These are phyloP conservation scores for Chaenogobius annularis DNA, from an alignment of 2,113 vertebrate genomes.

Conservation along the genomic window DNA sequence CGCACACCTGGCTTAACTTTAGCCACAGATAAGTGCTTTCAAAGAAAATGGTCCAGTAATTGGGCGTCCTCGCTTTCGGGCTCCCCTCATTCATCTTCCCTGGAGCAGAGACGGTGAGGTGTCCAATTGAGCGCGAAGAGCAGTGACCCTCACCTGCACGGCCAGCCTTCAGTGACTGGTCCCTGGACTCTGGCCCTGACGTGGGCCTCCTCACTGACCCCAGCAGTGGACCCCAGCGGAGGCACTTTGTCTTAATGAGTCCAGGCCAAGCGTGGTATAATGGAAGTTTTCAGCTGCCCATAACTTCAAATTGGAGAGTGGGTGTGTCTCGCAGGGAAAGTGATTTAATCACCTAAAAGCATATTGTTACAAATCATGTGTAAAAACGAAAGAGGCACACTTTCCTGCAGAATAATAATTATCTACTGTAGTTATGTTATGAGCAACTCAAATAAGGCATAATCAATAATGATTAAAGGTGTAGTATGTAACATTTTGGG, in stretches of 20 bases:
- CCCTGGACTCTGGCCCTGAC: not conserved
- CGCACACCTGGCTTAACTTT: not conserved
- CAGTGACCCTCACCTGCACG: not conserved
- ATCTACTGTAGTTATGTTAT: not conserved
- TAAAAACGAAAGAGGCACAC: not conserved
- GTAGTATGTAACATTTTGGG: too few relatives aligned
- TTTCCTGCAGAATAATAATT: not conserved
- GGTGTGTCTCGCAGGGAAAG: not conserved
- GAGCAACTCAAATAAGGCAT: too few relatives aligned
- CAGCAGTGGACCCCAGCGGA: not conserved
- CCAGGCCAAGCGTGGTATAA: not conserved
- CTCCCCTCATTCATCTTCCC: not conserved
- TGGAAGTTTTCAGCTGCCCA: not conserved
- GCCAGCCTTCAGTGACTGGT: not conserved
- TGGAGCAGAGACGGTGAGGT: not conserved
- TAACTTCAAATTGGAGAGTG: not conserved
- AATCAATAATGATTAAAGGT: too few relatives aligned
- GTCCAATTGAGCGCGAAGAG: slow-evolving; percentile 1
- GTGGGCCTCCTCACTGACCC: not conserved
- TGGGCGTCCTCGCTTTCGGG: not conserved
- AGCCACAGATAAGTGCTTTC: not conserved
- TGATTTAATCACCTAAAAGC: not conserved
- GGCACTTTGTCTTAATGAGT: not conserved
- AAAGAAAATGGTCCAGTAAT: not conserved
- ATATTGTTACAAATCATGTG: not conserved